Evolutionary conservation across 2,797 vertebrate genomes (phyloP), one percentile per base, ranked within the genome.

Genomic region (Schizopygopsis pylzovi): DNA sequence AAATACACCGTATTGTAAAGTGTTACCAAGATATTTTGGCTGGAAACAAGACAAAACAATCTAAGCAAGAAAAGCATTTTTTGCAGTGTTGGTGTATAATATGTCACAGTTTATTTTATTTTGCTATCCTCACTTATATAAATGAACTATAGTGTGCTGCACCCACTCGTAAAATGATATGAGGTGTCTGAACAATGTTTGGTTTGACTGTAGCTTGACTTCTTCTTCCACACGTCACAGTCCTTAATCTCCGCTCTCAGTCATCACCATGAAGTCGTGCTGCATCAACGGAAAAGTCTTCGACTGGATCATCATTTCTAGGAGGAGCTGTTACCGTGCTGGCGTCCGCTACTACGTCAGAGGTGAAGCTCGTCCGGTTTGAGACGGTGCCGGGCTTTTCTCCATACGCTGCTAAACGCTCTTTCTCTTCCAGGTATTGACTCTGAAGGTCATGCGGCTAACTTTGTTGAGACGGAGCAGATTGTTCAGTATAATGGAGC

Each of bases 401-500:
- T n/a, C 33, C 37, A 4, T 76, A 45, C 8, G 28, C 47, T 52
- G 12, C 22, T 68, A 28, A 89, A 75, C 76, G 10, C 67, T 2
- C 83, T 59, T 6, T 70, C 43, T 84, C 2, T 87, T 15, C 77
- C 6, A 99, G 98, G 98, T 85, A 98, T 99, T 56, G 98, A 99
- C 92, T 97, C 97, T 16, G 97, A 99, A 91, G 98, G 98, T n/a
- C 98, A 99, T 0, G 97, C 97, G 76, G 98, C 98, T 7, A 99
- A 99, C 93, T 99, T 98, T 87, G 96, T 99, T 75, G 98, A 99
- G 90, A 99, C 98, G 0, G 98, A 99, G 25, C 98, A 99, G 93
- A 96, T 99, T 12, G 94, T 98, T 41, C 97, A 98, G 94, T 96
- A 95, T 92, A 96, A 89, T 75, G 95, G 96, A 61, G 95, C 93